Base-by-base conservation (phyloP, 2,888 invertebrate genomes). In the Strigamia transsilvanica region DNA sequence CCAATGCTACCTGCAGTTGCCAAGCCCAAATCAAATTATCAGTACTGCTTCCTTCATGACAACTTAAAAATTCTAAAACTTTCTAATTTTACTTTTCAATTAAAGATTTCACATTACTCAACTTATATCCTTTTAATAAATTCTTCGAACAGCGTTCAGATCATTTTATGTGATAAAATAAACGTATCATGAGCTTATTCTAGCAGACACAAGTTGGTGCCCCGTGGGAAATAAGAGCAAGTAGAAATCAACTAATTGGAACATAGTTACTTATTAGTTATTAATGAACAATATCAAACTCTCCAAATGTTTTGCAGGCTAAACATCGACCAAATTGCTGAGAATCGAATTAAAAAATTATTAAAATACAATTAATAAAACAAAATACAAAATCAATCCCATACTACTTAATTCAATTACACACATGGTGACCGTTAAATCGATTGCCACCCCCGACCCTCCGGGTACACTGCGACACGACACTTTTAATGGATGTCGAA, bases 181-280 rank as follows among this genome's bases (percentile, higher is more conserved):
- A 56, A 56, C 56, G 21, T 13, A 46, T 18, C 9, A 56, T 18
- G 18, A 18, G 18, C 56, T 56, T 56, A 56, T 1, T 56, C 23
- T 13, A 32, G 27, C n/a, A 27, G 73, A 27, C 23, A 23, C 27
- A 23, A 73, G 73, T 73, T 73, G 73, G 2, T 73, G 73, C 32
- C 73, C 32, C 13, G 23, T 32, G 73, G 73, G 73, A 73, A 27
- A 73, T 73, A 32, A 13, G 23, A 12, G 32, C 13, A 10, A 32
- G 21, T 23, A 73, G 27, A 73, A 73, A 73, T 73, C 73, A 73
- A 73, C 23, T 73, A 73, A 73, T 27, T 23, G 32, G 73, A 32
- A 73, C 27, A 73, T 51, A 15, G 73, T 32, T 27, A 23, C 15
- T 73, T 73, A 73, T 73, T 51, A 51, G n/a, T 51, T 51, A 15